Percentiles rank a stretch among this genome's conserved stretches.
phyloP scores from a whole-genome alignment of 2,797 vertebrate genomes.

The Myotis myotis region DNA sequence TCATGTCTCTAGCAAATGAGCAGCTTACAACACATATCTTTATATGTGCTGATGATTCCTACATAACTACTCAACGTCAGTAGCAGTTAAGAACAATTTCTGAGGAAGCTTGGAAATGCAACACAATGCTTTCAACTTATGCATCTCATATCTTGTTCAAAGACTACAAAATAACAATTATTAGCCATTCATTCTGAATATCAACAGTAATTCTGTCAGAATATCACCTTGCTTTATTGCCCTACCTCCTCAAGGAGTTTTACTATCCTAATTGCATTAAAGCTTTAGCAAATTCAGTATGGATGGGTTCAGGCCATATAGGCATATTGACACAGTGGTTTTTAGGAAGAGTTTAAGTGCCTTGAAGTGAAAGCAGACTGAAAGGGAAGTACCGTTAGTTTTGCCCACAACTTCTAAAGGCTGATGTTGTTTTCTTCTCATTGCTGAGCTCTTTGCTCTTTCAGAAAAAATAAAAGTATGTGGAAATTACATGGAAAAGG shows the following conservation, averaged over 20 bases:
- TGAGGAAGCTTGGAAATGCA: conserved; percentile 4
- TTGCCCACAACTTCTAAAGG: not conserved
- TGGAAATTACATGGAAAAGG: not conserved
- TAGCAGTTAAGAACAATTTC: not conserved
- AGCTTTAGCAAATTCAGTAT: not conserved
- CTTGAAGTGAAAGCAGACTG: not conserved
- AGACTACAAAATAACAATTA: not conserved
- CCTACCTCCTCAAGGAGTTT: not conserved
- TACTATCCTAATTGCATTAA: not conserved
- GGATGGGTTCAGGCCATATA: not conserved
- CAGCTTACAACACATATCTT: not conserved
- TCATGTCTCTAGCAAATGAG: not conserved
- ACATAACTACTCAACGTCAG: not conserved
- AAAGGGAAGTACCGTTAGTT: not conserved
- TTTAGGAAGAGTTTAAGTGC: not conserved
- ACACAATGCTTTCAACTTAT: not conserved
- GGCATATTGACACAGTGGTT: not conserved
- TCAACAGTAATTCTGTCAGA: conserved; percentile 14
- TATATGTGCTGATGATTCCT: not conserved
- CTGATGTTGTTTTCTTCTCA: not conserved
- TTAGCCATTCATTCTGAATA: not conserved
- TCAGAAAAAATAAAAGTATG: conserved; percentile 26
- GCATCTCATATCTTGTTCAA: not conserved
- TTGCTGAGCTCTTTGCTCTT: not conserved
- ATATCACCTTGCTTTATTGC: not conserved